These are phyloP conservation scores for Mesorhabditis spiculigera DNA, from an alignment of 2,888 invertebrate genomes.

Conservation along the genomic window DNA sequence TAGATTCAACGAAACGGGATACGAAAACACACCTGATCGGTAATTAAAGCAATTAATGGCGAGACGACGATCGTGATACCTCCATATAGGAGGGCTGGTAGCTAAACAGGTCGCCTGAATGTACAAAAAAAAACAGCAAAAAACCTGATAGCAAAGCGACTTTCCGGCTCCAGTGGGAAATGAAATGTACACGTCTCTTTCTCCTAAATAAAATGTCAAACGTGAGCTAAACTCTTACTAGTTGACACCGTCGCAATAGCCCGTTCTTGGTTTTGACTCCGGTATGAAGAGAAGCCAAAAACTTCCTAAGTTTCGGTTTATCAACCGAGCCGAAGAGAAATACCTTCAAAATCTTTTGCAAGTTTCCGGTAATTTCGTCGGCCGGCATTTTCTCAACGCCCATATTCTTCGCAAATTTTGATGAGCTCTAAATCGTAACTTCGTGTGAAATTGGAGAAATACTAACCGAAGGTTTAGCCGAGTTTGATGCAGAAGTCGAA, in stretches of 20 bases:
- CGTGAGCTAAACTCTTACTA: constrained; percentile 6
- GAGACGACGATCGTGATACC: constrained; percentile 87
- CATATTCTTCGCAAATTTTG: no score
- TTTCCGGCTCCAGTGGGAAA: constrained; percentile 98
- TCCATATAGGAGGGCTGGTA: constrained; percentile 81
- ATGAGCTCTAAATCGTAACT: background rate
- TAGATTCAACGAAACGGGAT: no score
- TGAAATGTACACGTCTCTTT: constrained; percentile 86
- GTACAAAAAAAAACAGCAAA: background rate
- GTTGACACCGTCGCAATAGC: background rate
- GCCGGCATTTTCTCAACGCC: background rate
- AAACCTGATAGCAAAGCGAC: constrained; percentile 88
- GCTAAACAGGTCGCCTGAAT: constrained; percentile 66
- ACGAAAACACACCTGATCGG: constrained; percentile 66
- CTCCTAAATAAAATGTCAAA: constrained; percentile 53
- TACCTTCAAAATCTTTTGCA: background rate
- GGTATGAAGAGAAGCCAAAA: constrained; percentile 2
- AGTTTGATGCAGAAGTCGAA: no score
- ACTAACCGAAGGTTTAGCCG: no score
- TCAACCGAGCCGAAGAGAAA: background rate
- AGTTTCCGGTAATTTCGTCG: background rate
- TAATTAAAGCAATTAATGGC: constrained; percentile 86
- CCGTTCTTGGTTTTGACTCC: background rate
- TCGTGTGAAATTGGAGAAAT: no score
- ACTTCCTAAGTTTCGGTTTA: background rate